Evolutionary conservation across 2,113 vertebrate species (phyloP).

Genomic region (Murina feae): DNA sequence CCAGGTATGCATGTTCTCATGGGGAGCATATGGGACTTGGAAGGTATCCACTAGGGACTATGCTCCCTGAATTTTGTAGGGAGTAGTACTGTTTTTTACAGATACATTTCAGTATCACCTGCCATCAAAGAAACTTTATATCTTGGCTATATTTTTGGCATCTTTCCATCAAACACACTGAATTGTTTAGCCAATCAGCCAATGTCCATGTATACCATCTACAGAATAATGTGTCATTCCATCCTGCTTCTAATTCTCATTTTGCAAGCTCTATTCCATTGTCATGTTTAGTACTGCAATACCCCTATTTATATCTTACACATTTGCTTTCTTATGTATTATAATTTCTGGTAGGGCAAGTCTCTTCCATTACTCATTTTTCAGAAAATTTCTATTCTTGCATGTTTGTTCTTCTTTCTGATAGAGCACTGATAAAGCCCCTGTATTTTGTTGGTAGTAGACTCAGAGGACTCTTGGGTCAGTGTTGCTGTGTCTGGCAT

Average conservation of each 20-base stretch:
- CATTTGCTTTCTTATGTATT: neutral
- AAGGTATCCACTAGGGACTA: neutral
- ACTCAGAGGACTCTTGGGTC: neutral
- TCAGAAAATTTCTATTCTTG: neutral
- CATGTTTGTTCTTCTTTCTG: neutral
- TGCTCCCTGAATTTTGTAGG: neutral
- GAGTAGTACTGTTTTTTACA: neutral
- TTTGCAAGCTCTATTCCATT: neutral
- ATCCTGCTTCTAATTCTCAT: neutral
- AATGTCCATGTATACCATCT: neutral
- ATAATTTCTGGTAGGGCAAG: neutral
- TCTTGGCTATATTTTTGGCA: neutral
- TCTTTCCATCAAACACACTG: neutral
- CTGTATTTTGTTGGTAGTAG: neutral
- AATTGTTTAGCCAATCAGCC: too few relatives aligned
- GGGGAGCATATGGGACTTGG: neutral
- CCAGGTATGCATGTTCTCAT: neutral
- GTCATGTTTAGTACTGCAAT: neutral
- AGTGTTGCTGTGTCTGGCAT: neutral
- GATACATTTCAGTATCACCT: neutral
- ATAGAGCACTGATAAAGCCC: neutral
- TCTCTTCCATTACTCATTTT: neutral
- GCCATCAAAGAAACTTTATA: neutral
- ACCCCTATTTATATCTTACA: neutral
- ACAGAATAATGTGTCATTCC: neutral